These are phyloP conservation scores for Neoniphon sammara DNA, from an alignment of 2,797 vertebrate species.

Conservation along the genomic window DNA sequence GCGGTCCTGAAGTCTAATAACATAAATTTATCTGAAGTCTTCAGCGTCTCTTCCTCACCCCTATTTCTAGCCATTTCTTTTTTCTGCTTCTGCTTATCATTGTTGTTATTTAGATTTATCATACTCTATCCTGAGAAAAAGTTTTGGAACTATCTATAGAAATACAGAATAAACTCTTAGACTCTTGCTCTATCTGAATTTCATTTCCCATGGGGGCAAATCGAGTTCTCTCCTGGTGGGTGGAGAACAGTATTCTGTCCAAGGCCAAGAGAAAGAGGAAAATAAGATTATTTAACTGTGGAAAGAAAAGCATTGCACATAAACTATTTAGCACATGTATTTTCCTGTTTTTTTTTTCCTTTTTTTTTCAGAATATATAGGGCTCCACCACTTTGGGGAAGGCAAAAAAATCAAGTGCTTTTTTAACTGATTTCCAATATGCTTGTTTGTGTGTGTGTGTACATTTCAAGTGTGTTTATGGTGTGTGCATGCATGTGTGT, in stretches of 20 bases:
- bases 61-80: constrained; percentile 22
- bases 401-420: not conserved
- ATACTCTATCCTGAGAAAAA: not conserved
- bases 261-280: constrained; percentile 3
- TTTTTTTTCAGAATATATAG: not conserved
- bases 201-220: not conserved
- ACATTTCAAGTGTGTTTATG: not conserved
- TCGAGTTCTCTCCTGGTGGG: not conserved
- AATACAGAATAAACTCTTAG: not conserved
- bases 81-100: constrained; percentile 4
- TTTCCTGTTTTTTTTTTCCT: constrained; percentile 2
- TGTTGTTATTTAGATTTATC: not conserved
- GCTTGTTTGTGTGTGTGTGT: not conserved
- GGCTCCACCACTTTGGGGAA: not conserved
- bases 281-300: not conserved
- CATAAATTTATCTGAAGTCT: constrained; percentile 11
- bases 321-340: constrained; percentile 3
- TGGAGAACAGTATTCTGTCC: constrained; percentile 15
- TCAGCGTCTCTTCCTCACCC: constrained; percentile 10
- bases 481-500: not conserved
- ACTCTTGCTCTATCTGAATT: constrained; percentile 8
- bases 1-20: constrained; percentile 4
- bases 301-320: constrained; percentile 11
- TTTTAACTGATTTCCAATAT: constrained; percentile 2
- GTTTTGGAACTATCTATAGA: constrained; percentile 16